A percentile compares a stretch with the other conserved stretches of the same genome.
These are phyloP conservation scores for Conops quadrifasciatus DNA, from an alignment of 2,888 invertebrate genomes.

Conservation along the genomic window DNA sequence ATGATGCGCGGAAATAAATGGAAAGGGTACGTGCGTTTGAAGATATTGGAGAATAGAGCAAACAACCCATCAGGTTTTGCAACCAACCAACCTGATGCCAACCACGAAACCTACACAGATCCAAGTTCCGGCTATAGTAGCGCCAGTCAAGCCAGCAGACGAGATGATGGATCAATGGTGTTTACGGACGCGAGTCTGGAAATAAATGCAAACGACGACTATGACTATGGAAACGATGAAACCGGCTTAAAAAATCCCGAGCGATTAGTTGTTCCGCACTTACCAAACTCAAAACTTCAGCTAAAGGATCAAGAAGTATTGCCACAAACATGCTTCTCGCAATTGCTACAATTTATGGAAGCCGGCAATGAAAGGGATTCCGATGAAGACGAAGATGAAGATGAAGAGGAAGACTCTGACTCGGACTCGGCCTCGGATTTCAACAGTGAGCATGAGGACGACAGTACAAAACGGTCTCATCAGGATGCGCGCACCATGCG, in stretches of 20 bases:
- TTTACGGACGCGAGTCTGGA: neutral
- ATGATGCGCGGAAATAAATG: slow-evolving; percentile 57
- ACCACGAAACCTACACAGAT: slow-evolving; percentile 51
- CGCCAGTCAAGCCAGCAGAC: slow-evolving; percentile 42
- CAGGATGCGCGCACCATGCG: slow-evolving; percentile 45
- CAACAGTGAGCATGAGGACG: slow-evolving; percentile 31
- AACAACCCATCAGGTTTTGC: slow-evolving; percentile 23
- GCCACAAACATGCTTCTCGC: slow-evolving; percentile 58
- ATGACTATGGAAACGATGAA: slow-evolving; percentile 72
- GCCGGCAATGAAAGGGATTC: slow-evolving; percentile 49
- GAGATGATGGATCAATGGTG: neutral
- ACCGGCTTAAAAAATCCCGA: slow-evolving; percentile 70
- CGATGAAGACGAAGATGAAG: slow-evolving; percentile 48
- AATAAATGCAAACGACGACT: slow-evolving; percentile 55
- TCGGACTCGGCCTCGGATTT: slow-evolving; percentile 39
- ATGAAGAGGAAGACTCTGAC: slow-evolving; percentile 43
- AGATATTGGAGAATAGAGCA: slow-evolving; percentile 52
- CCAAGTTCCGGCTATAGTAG: slow-evolving; percentile 55
- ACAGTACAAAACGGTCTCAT: neutral
- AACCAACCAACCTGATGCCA: slow-evolving; percentile 8
- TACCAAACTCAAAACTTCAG: slow-evolving; percentile 39
- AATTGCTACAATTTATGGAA: slow-evolving; percentile 53
- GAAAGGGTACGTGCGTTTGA: slow-evolving; percentile 62
- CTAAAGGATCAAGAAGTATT: slow-evolving; percentile 53
- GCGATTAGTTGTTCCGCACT: slow-evolving; percentile 62